Evolutionary conservation across 2,888 invertebrate species (phyloP), one percentile per base, ranked within the genome.

Genomic region (Orthosia gracilis): DNA sequence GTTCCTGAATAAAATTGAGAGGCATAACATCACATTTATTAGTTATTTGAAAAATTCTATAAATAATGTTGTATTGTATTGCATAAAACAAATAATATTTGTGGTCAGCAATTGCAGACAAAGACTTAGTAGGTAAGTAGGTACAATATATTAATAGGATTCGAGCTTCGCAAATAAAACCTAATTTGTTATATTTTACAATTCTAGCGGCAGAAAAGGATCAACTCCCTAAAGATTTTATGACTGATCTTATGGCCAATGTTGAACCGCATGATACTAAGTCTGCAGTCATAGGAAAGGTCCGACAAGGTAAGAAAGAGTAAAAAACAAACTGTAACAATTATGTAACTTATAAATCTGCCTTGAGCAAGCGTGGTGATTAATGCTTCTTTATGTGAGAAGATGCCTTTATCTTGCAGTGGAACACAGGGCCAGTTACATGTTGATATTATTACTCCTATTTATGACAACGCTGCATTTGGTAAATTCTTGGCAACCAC

Each of bases 171-270:
- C n/a, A 55, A 40, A n/a, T n/a, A n/a, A 31, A 50, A 50, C 15
- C 4, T 21, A 50, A 21, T 11, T 70, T 52, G 1, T 40, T 31
- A 17, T 40, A n/a, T 58, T 21, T 31, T 31, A 40, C 1, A 5
- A 21, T 79, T 79, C 12, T n/a, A 74, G 80, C 72, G 13, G 57
- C 50, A 23, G 80, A 79, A 47, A 50, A 31, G 5, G 52, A 23
- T 31, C 26, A 79, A 15, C 50, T 74, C 17, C 74, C 74, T 1
- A 7, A 45, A 0, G 47, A 74, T 23, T 74, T 74, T 13, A 47
- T 74, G 80, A 13, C 31, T n/a, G 58, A 74, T 0, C 47, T 74
- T 47, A n/a, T 72, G 17, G 72, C 47, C 11, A 71, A 17, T 47
- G 13, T 74, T 13, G 23, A 13, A 58, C 21, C 58, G 4, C 17